Evolutionary conservation across 2,888 invertebrate species (phyloP), one percentile per base, ranked within the genome.

Genomic region (Cantharis flavilabris): DNA sequence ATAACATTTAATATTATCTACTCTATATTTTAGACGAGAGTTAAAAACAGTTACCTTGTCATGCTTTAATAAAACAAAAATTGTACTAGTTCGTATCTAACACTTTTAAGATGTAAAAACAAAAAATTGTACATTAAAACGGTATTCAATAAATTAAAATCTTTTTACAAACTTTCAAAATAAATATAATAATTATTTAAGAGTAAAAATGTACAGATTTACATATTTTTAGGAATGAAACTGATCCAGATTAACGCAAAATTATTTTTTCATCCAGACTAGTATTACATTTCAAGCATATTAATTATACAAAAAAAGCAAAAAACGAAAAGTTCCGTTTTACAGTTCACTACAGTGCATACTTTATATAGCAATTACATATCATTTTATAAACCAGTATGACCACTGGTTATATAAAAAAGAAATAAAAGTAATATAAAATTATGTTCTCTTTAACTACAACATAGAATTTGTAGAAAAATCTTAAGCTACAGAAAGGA

Each of bases 401-500:
- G 23, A 67, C 65, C n/a, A 67, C 65, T 26, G 26, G 65, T 18
- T 67, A 7, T 23, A 67, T 16, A 23, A 67, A 67, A 26, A 67
- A 67, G 23, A 49, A 67, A 26, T 14, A 67, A 67, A 23, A 23
- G 13, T 23, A 23, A 67, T 67, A 67, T 67, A 67, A 67, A 67
- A 67, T 67, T 67, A 67, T 23, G n/a, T 23, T 71, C 70, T 69
- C n/a, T 18, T 69, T 73, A 30, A 72, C 65, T 26, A 67, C 49
- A 67, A 67, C 18, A 67, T 23, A 23, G 20, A 73, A 70, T 18
- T 72, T 72, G 62, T 73, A 77, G 67, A 65, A 77, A 73, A 73
- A 71, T 71, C 70, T 73, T 70, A 71, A 33, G 71, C 62, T 67
- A 16, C 71, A 81, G 79, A 81, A 78, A 82, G 83, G 83, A 83